phyloP scores from a whole-genome alignment of 1,140 invertebrate species.

The Bombus breviceps region DNA sequence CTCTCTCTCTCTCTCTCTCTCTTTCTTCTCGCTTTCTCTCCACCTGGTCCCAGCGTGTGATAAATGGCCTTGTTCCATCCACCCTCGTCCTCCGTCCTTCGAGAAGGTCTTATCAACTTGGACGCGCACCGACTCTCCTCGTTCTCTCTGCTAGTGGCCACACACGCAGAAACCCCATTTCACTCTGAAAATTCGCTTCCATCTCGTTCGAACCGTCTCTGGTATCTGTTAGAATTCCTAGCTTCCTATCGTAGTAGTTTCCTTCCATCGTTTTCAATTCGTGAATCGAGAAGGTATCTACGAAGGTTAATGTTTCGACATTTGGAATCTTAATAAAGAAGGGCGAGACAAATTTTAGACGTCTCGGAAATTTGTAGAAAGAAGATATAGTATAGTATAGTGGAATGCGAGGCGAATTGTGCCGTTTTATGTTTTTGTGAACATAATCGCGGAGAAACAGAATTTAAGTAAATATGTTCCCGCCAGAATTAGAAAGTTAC shows the following conservation, averaged over 20 bases:
- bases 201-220: constrained; percentile 34
- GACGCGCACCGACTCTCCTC: constrained; percentile 61
- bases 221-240: constrained; percentile 54
- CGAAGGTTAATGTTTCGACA: neutral
- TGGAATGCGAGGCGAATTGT: neutral
- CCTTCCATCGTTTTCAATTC: neutral
- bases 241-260: neutral
- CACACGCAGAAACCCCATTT: constrained; percentile 23
- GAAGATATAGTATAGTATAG: neutral
- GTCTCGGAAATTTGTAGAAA: neutral
- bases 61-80: constrained; percentile 76
- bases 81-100: constrained; percentile 66
- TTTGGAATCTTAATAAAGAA: neutral
- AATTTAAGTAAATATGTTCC: no score
- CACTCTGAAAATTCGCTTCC: constrained; percentile 41
- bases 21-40: constrained; percentile 56
- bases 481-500: no score
- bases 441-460: no score
- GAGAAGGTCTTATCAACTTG: constrained; percentile 76
- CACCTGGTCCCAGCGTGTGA: constrained; percentile 70
- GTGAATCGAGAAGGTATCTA: neutral
- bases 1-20: constrained; percentile 51
- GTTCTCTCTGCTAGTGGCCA: constrained; percentile 41
- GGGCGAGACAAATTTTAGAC: neutral
- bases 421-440: neutral